Conservation (phyloP, 2,113 vertebrate species). For the Actenoides hombroni region DNA sequence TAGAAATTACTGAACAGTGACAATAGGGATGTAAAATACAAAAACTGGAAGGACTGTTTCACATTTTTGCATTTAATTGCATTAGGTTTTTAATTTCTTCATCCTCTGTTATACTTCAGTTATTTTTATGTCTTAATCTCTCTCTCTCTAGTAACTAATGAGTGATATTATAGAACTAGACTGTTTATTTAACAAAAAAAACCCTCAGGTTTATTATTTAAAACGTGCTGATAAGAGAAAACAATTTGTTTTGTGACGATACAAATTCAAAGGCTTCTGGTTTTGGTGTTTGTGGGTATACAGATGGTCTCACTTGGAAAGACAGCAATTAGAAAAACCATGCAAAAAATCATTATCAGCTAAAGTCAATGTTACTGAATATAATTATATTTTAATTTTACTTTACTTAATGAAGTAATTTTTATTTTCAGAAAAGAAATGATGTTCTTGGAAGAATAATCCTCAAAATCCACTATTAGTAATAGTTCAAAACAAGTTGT, state of each 20-base stretch:
- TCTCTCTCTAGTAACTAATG: neutral
- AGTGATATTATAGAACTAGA: neutral
- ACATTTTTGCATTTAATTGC: neutral
- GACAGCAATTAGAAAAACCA: neutral
- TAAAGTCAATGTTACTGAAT: slow-evolving; percentile 44
- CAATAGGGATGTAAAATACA: neutral
- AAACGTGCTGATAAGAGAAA: slow-evolving; percentile 10
- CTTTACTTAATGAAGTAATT: slow-evolving; percentile 46
- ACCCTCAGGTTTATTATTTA: neutral
- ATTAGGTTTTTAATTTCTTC: neutral
- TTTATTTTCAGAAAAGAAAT: slow-evolving; percentile 43
- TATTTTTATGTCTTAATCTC: slow-evolving; percentile 10
- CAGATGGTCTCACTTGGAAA: neutral
- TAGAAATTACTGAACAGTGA: neutral
- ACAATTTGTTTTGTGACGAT: neutral
- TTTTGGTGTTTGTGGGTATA: neutral
- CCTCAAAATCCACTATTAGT: neutral
- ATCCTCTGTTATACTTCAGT: neutral
- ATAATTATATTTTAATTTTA: slow-evolving; percentile 61
- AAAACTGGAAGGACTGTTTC: neutral
- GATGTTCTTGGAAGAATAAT: slow-evolving; percentile 21
- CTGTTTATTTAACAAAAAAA: slow-evolving; percentile 19
- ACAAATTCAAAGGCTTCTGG: neutral
- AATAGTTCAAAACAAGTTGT: neutral
- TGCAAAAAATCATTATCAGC: neutral